phyloP scores from a whole-genome alignment of 2,888 invertebrate genomes.

The Crocallis elinguaria region DNA sequence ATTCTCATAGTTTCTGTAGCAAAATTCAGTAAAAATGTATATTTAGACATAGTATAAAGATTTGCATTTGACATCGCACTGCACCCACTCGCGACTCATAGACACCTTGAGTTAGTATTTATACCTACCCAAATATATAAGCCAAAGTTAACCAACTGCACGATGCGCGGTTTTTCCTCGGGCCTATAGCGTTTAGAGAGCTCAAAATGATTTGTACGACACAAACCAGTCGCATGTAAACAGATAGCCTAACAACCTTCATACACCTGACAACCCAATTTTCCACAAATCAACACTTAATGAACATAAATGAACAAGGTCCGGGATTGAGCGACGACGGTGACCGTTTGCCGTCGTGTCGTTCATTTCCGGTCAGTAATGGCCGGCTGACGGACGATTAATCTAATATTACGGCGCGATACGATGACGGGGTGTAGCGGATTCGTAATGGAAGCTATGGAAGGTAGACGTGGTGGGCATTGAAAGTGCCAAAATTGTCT shows the following conservation, averaged over 20 bases:
- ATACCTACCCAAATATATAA: too few species aligned
- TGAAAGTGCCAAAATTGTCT: too few species aligned
- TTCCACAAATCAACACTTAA: slow-evolving; percentile 26
- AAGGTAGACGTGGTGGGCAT: neutral
- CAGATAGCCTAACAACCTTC: neutral
- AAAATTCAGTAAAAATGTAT: too few species aligned
- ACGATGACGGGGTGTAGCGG: slow-evolving; percentile 1
- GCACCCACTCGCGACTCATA: too few species aligned
- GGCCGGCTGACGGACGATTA: slow-evolving; percentile 41
- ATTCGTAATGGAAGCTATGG: neutral
- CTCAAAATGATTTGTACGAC: too few species aligned
- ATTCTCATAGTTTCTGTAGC: too few species aligned
- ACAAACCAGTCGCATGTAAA: neutral
- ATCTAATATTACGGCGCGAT: slow-evolving; percentile 37
- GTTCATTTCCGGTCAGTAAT: slow-evolving; percentile 46
- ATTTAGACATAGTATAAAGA: too few species aligned
- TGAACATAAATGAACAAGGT: slow-evolving; percentile 24
- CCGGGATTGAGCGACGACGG: slow-evolving; percentile 19
- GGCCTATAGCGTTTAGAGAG: too few species aligned
- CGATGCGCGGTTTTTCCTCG: too few species aligned
- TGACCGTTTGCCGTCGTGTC: slow-evolving; percentile 27
- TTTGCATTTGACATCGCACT: too few species aligned
- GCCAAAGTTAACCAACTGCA: too few species aligned
- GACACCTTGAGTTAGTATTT: too few species aligned
- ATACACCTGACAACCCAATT: slow-evolving; percentile 24